Base-by-base conservation (phyloP, 1,140 invertebrate genomes). In the Pseudoatta argentina region DNA sequence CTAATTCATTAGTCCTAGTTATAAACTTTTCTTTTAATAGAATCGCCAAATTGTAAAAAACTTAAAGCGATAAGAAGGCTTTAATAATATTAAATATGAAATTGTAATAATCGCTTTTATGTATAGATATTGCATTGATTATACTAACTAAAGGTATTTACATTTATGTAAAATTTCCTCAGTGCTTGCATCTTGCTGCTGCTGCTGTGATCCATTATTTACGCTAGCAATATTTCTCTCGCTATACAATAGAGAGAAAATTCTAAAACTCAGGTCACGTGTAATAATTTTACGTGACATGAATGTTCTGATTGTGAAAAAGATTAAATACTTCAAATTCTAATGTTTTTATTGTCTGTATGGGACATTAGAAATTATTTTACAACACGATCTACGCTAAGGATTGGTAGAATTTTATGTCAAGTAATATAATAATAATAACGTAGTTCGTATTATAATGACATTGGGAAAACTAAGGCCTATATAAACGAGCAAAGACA, bases 291-390 rank as follows among this genome's bases (percentile, higher is more conserved):
- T 67, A 61, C 14, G 59, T 27, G 59, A 30, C 59, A 27, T 51
- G 59, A 71, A 81, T 69, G 71, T 24, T 18, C 30, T 12, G 27
- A 8, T 48, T 48, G 16, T 16, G 39, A 63, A 27, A 18, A 72
- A 83, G 53, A 73, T 73, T 57, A 73, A 82, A 82, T 59, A 39
- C 7, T 73, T 59, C 27, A 10, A 75, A 51, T 1, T 24, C 27
- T 3, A 3, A 21, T 24, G 55, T 24, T 51, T 24, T 55, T 14
- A 72, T 73, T 44, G 5, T 14, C 14, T 30, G 3, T 27, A 14
- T 48, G 3, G 3, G 44, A 16, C 7, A 3, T 16, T 53, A 10
- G 3, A 53, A 18, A 72, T 73, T n/a, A 59, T 73, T 59, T 61
- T 21, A 21, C 3, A 71, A 0, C 12, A 21, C 3, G 7, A 63